phyloP scores from a whole-genome alignment of 2,797 vertebrate species.

The Silurus lanzhouensis region DNA sequence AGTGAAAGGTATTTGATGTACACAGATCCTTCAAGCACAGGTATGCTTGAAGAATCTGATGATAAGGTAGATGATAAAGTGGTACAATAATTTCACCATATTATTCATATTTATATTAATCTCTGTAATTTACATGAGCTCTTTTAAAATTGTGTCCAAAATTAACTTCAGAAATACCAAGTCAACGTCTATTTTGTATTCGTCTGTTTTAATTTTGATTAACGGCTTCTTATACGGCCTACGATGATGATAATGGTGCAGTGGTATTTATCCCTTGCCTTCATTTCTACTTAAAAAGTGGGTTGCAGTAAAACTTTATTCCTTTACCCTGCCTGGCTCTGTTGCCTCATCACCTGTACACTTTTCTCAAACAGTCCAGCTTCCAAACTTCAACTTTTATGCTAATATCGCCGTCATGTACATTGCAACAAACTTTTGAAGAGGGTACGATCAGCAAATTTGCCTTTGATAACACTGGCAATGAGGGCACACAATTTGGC shows the following conservation, averaged over 20 bases:
- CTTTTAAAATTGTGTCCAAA: background rate
- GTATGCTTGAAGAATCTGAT: no score
- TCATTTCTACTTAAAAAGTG: background rate
- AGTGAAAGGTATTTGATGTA: background rate
- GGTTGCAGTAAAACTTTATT: background rate
- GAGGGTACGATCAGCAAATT: background rate
- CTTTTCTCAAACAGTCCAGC: background rate
- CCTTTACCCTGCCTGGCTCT: background rate
- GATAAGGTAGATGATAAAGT: no score
- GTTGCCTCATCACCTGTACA: background rate
- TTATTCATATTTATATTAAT: background rate
- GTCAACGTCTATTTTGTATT: background rate
- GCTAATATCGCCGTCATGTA: background rate
- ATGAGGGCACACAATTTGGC: background rate
- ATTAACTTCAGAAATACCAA: background rate
- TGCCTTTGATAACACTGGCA: background rate
- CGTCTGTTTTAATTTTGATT: background rate
- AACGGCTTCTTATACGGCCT: background rate
- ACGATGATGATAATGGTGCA: background rate
- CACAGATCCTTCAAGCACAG: background rate
- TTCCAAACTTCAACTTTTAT: background rate
- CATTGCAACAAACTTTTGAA: background rate
- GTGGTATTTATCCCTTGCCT: background rate
- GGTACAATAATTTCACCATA: background rate
- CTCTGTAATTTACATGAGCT: background rate